A percentile compares a stretch with the other conserved stretches of the same genome.
phyloP scores from a whole-genome alignment of 2,797 vertebrate species.

The Botia kubotai region DNA sequence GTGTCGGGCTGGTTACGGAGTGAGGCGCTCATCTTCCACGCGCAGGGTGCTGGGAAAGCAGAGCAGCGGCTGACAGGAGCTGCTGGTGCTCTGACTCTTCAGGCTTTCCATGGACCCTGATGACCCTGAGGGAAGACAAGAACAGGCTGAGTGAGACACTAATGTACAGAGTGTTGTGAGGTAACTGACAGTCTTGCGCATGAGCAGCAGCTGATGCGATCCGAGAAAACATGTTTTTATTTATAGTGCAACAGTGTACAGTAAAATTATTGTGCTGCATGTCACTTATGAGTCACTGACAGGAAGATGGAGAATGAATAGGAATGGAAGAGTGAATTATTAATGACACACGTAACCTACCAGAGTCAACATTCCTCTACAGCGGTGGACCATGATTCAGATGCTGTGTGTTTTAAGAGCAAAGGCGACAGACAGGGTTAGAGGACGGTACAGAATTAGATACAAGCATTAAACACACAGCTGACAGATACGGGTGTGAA shows the following conservation, averaged over 20 bases:
- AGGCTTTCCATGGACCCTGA: constrained; percentile 85
- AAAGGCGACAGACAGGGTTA: constrained; percentile 61
- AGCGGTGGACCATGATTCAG: constrained; percentile 93
- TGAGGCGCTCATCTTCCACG: constrained; percentile 77
- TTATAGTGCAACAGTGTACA: neutral
- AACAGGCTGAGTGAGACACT: neutral
- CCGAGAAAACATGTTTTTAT: too few relatives aligned
- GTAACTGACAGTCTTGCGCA: neutral
- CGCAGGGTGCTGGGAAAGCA: constrained; percentile 81
- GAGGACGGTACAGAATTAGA: constrained; percentile 30
- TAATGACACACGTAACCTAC: constrained; percentile 70
- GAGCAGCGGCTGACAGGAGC: constrained; percentile 86
- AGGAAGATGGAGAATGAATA: neutral
- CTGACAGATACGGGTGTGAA: neutral
- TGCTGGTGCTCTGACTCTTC: constrained; percentile 82
- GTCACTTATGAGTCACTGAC: neutral
- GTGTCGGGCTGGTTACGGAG: constrained; percentile 42
- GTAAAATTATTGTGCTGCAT: neutral
- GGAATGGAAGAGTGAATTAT: constrained; percentile 1
- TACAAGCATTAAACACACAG: constrained; percentile 37
- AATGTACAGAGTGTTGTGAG: neutral
- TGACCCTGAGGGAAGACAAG: constrained; percentile 76
- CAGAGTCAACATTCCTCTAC: constrained; percentile 89
- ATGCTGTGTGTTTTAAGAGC: constrained; percentile 86
- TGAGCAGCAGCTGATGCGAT: too few relatives aligned